Base-by-base conservation (phyloP, 2,113 vertebrate species). In the Hippoglossus stenolepis region DNA sequence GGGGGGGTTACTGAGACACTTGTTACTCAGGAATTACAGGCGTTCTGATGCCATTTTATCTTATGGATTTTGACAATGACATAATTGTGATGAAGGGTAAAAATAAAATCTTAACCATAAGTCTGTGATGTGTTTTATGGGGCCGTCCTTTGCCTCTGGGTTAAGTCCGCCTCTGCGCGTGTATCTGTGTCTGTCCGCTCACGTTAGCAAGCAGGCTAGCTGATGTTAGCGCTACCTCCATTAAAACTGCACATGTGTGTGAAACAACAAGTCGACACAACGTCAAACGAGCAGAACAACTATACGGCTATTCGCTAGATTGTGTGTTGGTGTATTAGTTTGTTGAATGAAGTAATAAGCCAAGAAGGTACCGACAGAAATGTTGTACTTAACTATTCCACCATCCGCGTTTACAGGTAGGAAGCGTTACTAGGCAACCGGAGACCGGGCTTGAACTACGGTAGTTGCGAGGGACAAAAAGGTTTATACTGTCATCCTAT, bases 361-460 rank as follows among this genome's bases (percentile, higher is more conserved):
- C 0, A 0, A 38, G 35, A 38, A 38, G 9, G 4, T 21, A 23
- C 24, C 7, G 13, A 58, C 18, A 5, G 4, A 53, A 31, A 14
- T 5, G 4, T 60, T 26, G 2, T 40, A 17, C 2, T n/a, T 1
- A 7, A 59, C 9, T 21, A 7, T 35, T 23, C 23, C 5, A 57
- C 4, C n/a, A 35, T 45, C 18, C 0, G 23, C 70, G 67, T 76
- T 45, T 80, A 49, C 11, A 2, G 70, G 66, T 70, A 47, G 31
- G 17, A n/a, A 63, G 8, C 8, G 92, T 90, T 82, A 53, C 90
- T 65, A 71, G 35, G 91, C 90, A 90, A 92, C 89, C 24, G 3
- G 5, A 64, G 17, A 45, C 12, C 0, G 20, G 23, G 2, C 13
- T 54, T 40, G 0, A 24, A 65, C 77, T 85, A 92, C 87, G 83